A percentile compares a stretch with the other conserved stretches of the same genome.
phyloP scores from a whole-genome alignment of 2,888 invertebrate species.

The Chalcis sispes region DNA sequence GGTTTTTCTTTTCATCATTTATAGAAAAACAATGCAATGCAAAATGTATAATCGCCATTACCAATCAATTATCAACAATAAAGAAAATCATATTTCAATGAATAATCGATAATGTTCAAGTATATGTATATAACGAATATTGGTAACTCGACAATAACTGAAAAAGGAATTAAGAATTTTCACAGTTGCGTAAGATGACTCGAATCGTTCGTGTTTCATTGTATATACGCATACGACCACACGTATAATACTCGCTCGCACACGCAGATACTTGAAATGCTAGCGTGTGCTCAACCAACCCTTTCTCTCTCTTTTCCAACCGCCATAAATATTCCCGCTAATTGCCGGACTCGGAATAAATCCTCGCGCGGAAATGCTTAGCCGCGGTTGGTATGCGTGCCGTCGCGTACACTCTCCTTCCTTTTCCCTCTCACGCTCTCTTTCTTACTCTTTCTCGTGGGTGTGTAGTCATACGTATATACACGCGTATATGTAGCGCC shows the following conservation, averaged over 20 bases:
- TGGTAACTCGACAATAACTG: too few species aligned
- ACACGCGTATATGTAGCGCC: neutral
- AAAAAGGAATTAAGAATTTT: too few species aligned
- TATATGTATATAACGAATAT: too few species aligned
- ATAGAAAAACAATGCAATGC: too few species aligned
- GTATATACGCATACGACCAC: too few species aligned
- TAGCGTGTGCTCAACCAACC: neutral
- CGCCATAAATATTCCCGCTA: slow-evolving; percentile 71
- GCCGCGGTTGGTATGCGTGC: slow-evolving; percentile 47
- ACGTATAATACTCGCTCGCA: neutral
- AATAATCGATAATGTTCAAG: too few species aligned
- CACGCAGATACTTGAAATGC: neutral
- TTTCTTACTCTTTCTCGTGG: neutral
- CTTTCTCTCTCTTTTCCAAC: neutral
- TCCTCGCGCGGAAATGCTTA: slow-evolving; percentile 67
- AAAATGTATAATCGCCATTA: too few species aligned
- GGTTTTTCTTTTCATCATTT: too few species aligned
- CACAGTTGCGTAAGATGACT: too few species aligned
- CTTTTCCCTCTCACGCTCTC: neutral
- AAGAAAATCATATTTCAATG: too few species aligned
- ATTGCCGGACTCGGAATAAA: slow-evolving; percentile 71
- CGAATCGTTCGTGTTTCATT: too few species aligned
- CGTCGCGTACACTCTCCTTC: slow-evolving; percentile 19
- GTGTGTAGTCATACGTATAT: neutral
- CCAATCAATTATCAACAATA: too few species aligned